Conservation (phyloP, 2,113 vertebrate genomes). For the Micromys minutus region DNA sequence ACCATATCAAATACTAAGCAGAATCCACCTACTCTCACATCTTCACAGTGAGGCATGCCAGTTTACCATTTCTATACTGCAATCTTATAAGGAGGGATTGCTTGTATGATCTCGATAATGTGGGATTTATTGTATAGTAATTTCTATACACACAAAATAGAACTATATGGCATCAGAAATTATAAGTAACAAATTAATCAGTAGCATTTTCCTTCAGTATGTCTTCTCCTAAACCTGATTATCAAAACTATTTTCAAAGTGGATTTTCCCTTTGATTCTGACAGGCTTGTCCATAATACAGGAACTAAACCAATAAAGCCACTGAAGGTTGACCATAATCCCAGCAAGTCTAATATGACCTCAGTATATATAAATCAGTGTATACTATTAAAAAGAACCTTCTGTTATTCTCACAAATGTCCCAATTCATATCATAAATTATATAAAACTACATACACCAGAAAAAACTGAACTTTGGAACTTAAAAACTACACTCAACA, state of each 20-base stretch:
- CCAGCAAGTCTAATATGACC: background rate
- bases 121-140: background rate
- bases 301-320: conserved; percentile 14
- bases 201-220: background rate
- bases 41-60: background rate
- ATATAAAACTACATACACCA: background rate
- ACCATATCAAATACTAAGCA: background rate
- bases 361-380: background rate
- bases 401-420: background rate
- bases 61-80: background rate
- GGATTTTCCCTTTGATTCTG: background rate
- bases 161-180: conserved; percentile 19
- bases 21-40: conserved; percentile 34
- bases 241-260: conserved; percentile 32
- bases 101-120: background rate
- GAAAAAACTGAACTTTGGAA: conserved; percentile 17
- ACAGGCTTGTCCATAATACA: background rate
- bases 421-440: background rate
- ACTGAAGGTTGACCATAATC: background rate
- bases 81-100: conserved; percentile 36
- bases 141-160: background rate
- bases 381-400: background rate
- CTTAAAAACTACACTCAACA: background rate
- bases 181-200: conserved; percentile 14
- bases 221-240: background rate